Evolutionary conservation across 1,140 invertebrate genomes (phyloP).

Genomic region (Cecropterus lyciades): DNA sequence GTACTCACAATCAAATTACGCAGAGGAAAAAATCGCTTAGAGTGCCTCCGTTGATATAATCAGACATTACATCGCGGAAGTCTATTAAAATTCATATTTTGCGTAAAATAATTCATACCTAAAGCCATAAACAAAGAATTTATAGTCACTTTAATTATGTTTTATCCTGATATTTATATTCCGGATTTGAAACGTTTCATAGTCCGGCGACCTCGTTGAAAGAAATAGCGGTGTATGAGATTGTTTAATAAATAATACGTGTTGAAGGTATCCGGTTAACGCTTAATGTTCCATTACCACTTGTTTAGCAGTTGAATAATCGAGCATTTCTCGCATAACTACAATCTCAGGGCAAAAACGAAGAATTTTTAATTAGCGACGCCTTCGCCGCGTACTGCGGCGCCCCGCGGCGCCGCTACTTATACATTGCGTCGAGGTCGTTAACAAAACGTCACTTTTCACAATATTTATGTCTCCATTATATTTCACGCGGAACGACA

Average conservation of each 20-base stretch:
- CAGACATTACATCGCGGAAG: slow-evolving; percentile 28
- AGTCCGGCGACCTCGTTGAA: neutral
- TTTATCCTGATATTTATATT: slow-evolving; percentile 13
- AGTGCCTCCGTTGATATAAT: slow-evolving; percentile 20
- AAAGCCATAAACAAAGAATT: slow-evolving; percentile 32
- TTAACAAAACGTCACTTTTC: slow-evolving; percentile 81
- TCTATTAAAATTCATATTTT: slow-evolving; percentile 33
- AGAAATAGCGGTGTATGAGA: neutral
- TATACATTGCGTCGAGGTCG: slow-evolving; percentile 68
- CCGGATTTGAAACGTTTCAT: slow-evolving; percentile 5
- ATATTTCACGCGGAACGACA: slow-evolving; percentile 74
- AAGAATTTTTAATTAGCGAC: slow-evolving; percentile 75
- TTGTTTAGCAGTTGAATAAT: slow-evolving; percentile 54
- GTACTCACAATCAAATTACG: neutral
- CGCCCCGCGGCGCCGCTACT: slow-evolving; percentile 66
- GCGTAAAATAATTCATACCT: slow-evolving; percentile 27
- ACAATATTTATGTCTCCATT: slow-evolving; percentile 81
- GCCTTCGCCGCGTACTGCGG: slow-evolving; percentile 53
- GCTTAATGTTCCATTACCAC: slow-evolving; percentile 46
- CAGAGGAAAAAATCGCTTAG: slow-evolving; percentile 4
- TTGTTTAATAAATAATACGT: slow-evolving; percentile 44
- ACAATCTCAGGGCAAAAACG: slow-evolving; percentile 67
- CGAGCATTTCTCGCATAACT: slow-evolving; percentile 66
- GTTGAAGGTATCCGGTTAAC: slow-evolving; percentile 47
- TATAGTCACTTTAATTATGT: slow-evolving; percentile 14